Base-by-base conservation (phyloP, 2,113 vertebrate genomes). In the Mirza zaza region DNA sequence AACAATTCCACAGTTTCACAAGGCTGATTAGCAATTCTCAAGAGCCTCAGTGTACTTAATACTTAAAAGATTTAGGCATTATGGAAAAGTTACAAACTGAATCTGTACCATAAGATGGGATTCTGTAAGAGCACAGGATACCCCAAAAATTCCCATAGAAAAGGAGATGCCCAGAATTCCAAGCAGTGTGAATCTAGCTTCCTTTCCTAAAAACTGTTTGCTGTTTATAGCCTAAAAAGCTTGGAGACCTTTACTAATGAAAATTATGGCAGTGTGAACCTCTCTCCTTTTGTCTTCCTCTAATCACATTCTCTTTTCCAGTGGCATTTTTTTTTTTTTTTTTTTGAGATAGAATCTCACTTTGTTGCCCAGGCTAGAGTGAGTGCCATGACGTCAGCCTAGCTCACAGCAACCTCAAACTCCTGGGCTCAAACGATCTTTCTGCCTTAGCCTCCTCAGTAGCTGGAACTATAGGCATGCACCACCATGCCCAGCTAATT, bases 191-290 rank as follows among this genome's bases (percentile, higher is more conserved):
- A 90, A 80, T 92, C 21, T 34, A 96, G 18, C 23, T 76, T 90
- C 87, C 61, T 93, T 90, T 84, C 48, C 68, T 84, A 90, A 79
- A 76, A 71, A 32, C 18, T 80, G 15, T 45, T 52, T 93, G 36
- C n/a, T 95, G 5, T 94, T 65, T 95, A 87, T 1, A 61, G 13
- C 32, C 50, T 68, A 82, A 89, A 92, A 75, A 91, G 18, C 48
- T 84, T 39, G 50, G 67, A 36, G 76, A 91, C 36, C 55, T 80
- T 89, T 13, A 75, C 5, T 23, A 80, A 59, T 55, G 39, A 91
- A 95, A 96, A 86, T 67, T 95, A 70, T 73, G 67, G 3, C 48
- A 73, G 17, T 36, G 23, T 95, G 86, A 89, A 45, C 89, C 27
- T 77, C 21, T 65, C n/a, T 70, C 20, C 4, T 34, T 65, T 93